A percentile compares a stretch with the other conserved stretches of the same genome.
Evolutionary conservation across 2,113 vertebrate species (phyloP).

Genomic region (Seriola dumerili): DNA sequence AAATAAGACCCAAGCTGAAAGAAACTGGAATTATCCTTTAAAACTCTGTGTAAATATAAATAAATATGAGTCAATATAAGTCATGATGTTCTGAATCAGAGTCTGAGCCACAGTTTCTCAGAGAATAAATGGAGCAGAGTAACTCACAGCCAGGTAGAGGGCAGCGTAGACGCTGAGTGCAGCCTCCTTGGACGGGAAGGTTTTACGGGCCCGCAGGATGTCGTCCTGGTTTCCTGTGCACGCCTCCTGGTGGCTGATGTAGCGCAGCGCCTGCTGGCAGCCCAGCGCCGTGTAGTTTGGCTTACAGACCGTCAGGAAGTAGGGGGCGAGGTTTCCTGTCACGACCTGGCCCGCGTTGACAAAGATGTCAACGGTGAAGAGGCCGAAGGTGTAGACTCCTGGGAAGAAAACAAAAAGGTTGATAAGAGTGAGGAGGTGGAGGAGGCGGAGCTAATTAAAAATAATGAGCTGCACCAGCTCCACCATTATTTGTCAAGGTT

Average conservation of each 20-base stretch:
- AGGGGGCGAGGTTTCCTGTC: constrained; percentile 96
- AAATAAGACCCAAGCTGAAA: too few relatives aligned
- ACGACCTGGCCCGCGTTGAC: constrained; percentile 99
- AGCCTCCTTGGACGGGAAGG: constrained; percentile 99
- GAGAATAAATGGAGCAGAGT: background rate
- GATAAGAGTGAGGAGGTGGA: background rate
- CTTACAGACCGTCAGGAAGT: constrained; percentile 97
- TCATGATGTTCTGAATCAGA: too few relatives aligned
- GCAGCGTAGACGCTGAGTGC: constrained; percentile 96
- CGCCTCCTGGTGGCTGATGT: constrained; percentile 95
- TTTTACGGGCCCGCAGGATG: constrained; percentile 93
- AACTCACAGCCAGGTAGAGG: constrained; percentile 96
- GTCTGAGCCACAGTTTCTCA: too few relatives aligned
- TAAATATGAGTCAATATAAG: too few relatives aligned
- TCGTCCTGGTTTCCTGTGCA: constrained; percentile 96
- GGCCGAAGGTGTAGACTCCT: constrained; percentile 98
- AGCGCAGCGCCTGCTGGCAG: constrained; percentile 94
- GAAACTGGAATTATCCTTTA: too few relatives aligned
- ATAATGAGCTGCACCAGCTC: background rate
- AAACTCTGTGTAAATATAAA: too few relatives aligned
- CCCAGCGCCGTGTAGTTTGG: constrained; percentile 98
- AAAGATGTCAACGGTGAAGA: constrained; percentile 98
- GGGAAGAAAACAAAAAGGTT: constrained; percentile 22
- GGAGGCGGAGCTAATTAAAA: background rate
- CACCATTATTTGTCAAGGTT: background rate